phyloP scores from a whole-genome alignment of 2,113 vertebrate genomes.

The Lucifuga dentata region DNA sequence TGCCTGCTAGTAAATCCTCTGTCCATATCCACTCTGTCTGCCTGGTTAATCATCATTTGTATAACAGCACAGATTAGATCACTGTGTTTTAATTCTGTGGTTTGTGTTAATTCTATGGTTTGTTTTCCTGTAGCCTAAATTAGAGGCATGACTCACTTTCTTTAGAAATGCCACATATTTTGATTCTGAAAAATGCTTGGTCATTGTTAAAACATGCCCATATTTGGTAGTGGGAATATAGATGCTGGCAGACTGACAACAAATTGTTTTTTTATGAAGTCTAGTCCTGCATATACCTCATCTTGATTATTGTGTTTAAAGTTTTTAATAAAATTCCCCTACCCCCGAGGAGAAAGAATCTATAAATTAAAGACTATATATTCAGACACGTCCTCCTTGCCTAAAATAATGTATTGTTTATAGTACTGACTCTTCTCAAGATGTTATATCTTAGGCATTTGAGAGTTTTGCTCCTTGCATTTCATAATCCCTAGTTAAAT shows the following conservation, averaged over 20 bases:
- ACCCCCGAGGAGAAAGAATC: slow-evolving; percentile 35
- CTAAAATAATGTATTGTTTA: slow-evolving; percentile 49
- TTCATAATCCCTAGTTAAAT: slow-evolving; percentile 49
- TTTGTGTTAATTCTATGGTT: slow-evolving; percentile 16
- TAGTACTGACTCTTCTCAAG: slow-evolving; percentile 26
- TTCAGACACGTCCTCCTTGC: slow-evolving; percentile 70
- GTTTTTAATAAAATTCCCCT: slow-evolving; percentile 43
- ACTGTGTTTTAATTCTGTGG: slow-evolving; percentile 17
- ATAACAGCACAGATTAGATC: background rate
- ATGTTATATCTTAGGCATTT: slow-evolving; percentile 35
- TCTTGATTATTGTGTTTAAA: slow-evolving; percentile 43
- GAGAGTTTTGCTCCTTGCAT: slow-evolving; percentile 44
- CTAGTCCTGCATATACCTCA: slow-evolving; percentile 29
- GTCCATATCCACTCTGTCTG: slow-evolving; percentile 37
- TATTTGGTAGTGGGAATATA: background rate
- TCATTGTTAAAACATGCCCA: slow-evolving; percentile 2
- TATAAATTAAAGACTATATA: slow-evolving; percentile 27
- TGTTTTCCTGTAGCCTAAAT: background rate
- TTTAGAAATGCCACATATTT: background rate
- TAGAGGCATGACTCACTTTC: background rate
- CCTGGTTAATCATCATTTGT: slow-evolving; percentile 34
- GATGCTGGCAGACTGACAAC: background rate
- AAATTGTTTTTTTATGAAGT: slow-evolving; percentile 12
- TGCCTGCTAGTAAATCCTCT: slow-evolving; percentile 54
- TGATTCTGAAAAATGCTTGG: background rate